Evolutionary conservation across 2,888 invertebrate genomes (phyloP).

Genomic region (Rhaphigaster nebulosa): DNA sequence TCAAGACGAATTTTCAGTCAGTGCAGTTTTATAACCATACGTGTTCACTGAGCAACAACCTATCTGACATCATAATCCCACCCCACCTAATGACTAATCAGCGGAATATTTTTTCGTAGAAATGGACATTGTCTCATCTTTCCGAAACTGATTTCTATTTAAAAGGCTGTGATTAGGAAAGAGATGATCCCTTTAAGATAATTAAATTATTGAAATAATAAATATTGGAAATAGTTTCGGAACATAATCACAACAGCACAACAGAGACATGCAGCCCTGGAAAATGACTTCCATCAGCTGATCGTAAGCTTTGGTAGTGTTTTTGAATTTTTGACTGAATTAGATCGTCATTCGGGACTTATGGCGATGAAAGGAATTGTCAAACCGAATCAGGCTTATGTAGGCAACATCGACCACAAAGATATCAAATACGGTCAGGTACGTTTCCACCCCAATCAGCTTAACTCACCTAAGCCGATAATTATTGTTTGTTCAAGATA

Average conservation of each 20-base stretch:
- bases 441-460: not conserved
- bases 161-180: not conserved
- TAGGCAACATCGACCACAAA: slow-evolving; percentile 55
- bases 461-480: not conserved
- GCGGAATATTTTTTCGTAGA: slow-evolving; percentile 40
- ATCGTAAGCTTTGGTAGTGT: slow-evolving; percentile 54
- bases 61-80: slow-evolving; percentile 57
- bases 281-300: slow-evolving; percentile 47
- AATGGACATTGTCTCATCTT: not conserved
- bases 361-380: slow-evolving; percentile 56
- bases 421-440: slow-evolving; percentile 55
- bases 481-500: slow-evolving; percentile 36
- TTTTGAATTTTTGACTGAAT: slow-evolving; percentile 54
- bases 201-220: not conserved
- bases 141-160: not conserved
- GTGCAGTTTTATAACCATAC: slow-evolving; percentile 32
- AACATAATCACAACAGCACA: slow-evolving; percentile 10
- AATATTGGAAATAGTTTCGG: not conserved
- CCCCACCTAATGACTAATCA: slow-evolving; percentile 56
- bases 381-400: slow-evolving; percentile 26
- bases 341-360: slow-evolving; percentile 22
- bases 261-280: slow-evolving; percentile 27
- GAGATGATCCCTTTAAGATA: too few species aligned
- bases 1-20: not conserved
- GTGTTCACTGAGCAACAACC: not conserved